Conservation (phyloP, 1,140 invertebrate genomes). For the Dufourea novaeangliae region DNA sequence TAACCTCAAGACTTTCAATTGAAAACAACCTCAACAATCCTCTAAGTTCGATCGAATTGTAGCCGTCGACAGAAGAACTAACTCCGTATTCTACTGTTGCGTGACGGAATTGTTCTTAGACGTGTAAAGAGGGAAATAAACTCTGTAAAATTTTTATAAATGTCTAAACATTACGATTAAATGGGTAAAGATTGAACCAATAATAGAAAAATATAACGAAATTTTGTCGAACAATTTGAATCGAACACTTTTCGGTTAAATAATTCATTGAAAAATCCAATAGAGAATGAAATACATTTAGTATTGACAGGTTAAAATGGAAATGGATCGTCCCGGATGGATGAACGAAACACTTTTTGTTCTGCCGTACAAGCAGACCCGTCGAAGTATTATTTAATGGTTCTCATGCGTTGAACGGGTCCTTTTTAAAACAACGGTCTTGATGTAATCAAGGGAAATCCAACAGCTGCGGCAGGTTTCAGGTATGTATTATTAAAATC, state of each 20-base stretch:
- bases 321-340: conserved; percentile 51
- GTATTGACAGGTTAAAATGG: conserved; percentile 36
- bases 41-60: not conserved
- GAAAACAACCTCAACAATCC: conserved; percentile 17
- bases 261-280: conserved; percentile 41
- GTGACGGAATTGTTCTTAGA: too few relatives aligned
- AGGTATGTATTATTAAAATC: conserved; percentile 63
- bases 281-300: conserved; percentile 40
- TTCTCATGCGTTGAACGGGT: conserved; percentile 37
- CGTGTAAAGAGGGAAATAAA: too few relatives aligned
- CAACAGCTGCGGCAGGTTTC: conserved; percentile 10
- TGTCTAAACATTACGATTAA: too few relatives aligned
- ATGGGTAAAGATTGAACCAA: too few relatives aligned
- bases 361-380: conserved; percentile 7
- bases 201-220: too few relatives aligned
- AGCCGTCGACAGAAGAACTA: not conserved
- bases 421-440: conserved; percentile 35
- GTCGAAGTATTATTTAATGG: conserved; percentile 46
- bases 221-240: conserved; percentile 32
- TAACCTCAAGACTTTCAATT: conserved; percentile 69
- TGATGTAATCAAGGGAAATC: conserved; percentile 46
- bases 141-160: too few relatives aligned
- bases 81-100: not conserved
- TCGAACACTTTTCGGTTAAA: conserved; percentile 44
- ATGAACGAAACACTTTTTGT: conserved; percentile 39